Evolutionary conservation across 1,140 invertebrate genomes (phyloP).

Genomic region (Lasioglossum albipes): DNA sequence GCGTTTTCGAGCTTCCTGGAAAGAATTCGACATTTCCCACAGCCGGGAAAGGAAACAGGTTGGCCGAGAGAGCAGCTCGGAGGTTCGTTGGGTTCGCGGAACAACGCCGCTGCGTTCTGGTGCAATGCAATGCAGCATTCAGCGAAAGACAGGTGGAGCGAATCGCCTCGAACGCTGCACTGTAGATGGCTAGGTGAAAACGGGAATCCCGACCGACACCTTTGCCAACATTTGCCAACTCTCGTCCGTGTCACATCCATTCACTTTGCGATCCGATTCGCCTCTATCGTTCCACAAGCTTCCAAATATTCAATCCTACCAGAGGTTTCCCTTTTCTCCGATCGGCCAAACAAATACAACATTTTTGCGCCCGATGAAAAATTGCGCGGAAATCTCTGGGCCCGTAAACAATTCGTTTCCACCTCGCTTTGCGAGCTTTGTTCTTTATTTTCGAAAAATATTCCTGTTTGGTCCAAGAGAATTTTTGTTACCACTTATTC

Average conservation of each 20-base stretch:
- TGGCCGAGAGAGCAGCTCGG: not conserved
- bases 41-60: too few species aligned
- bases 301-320: constrained; percentile 45
- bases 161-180: constrained; percentile 44
- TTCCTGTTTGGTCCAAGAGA: too few species aligned
- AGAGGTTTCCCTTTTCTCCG: too few species aligned
- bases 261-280: constrained; percentile 43
- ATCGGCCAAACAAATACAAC: too few species aligned
- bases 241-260: constrained; percentile 56
- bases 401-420: too few species aligned
- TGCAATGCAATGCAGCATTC: constrained; percentile 51
- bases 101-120: constrained; percentile 10
- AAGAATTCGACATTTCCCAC: too few species aligned
- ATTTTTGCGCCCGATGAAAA: too few species aligned
- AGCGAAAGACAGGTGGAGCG: constrained; percentile 58
- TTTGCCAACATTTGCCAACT: constrained; percentile 55
- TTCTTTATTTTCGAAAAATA: too few species aligned
- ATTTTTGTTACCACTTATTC: too few species aligned
- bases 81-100: constrained; percentile 40
- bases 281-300: constrained; percentile 17
- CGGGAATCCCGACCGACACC: constrained; percentile 55
- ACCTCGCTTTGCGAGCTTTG: too few species aligned
- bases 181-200: constrained; percentile 32
- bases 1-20: too few species aligned
- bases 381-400: too few species aligned